Evolutionary conservation across 2,797 vertebrate genomes (phyloP), one percentile per base, ranked within the genome.

Genomic region (Brachyrhaphis roseni): DNA sequence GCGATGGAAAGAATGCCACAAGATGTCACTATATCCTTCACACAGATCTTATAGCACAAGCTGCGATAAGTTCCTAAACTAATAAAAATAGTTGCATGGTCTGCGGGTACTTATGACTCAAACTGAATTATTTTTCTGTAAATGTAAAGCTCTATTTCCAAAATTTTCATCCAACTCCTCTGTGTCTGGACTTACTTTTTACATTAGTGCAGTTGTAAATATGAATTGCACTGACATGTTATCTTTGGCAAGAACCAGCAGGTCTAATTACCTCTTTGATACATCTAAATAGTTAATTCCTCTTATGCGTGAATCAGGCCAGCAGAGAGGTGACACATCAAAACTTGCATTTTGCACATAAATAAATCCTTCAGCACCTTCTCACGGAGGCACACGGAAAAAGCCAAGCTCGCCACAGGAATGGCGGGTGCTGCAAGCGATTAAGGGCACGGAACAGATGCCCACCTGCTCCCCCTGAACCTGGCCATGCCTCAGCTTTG

Each of bases 361-460:
- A 89, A 93, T 90, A 91, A 82, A 82, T 80, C 77, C 62, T 81
- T 80, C 70, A 31, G 76, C 85, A 86, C 77, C 77, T 57, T 8
- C 84, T 74, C 77, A 74, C 36, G 76, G 81, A 81, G 82, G 66
- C 81, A 86, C 36, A 80, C 86, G 81, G 88, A 90, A 85, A 84
- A 86, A 92, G 91, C 92, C 92, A 92, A 87, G 88, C 90, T 88
- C 93, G 80, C 94, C 84, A 85, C 90, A 83, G 95, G 94, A 92
- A 94, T 91, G 91, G 92, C 89, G 89, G 90, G 93, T 91, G 89
- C 87, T 88, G 93, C 90, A 91, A 94, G 91, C 89, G 93, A 95
- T 95, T 95, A 95, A 94, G 94, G 93, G 93, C 95, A 94, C 73
- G 86, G 94, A 96, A 94, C 95, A 95, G 95, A 96, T 96, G 95